phyloP scores from a whole-genome alignment of 35 echinoderm and acorn worm genomes.

The Lytechinus variegatus region DNA sequence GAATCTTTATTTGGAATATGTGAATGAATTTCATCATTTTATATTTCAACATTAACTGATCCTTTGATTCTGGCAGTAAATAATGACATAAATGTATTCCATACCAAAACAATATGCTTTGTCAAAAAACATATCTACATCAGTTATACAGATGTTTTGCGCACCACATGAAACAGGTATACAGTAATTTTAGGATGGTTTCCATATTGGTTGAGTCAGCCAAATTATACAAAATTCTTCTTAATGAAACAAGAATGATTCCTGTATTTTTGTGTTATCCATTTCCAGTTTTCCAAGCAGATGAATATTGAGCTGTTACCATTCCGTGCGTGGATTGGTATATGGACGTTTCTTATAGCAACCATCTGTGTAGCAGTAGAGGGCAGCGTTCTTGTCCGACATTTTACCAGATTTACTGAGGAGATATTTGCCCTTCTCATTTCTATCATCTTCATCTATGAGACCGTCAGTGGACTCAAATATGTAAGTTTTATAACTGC shows the following conservation, averaged over 20 bases:
- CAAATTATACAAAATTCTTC: too few relatives aligned
- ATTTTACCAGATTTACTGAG: slow-evolving; percentile 97
- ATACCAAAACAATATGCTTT: too few relatives aligned
- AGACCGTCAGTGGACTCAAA: slow-evolving; percentile 84
- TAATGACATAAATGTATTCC: too few relatives aligned
- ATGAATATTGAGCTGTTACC: slow-evolving; percentile 80
- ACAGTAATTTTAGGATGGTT: background rate
- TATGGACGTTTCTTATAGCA: slow-evolving; percentile 91
- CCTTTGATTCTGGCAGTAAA: too few relatives aligned
- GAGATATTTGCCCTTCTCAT: slow-evolving; percentile 93
- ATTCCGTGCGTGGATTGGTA: slow-evolving; percentile 91
- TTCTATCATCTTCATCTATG: slow-evolving; percentile 96
- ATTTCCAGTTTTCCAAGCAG: slow-evolving; percentile 82
- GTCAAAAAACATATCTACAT: background rate
- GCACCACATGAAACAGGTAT: background rate
- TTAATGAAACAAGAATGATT: background rate
- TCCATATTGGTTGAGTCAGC: too few relatives aligned
- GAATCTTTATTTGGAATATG: too few relatives aligned
- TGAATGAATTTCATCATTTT: too few relatives aligned
- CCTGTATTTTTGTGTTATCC: background rate
- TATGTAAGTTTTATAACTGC: slow-evolving; percentile 74
- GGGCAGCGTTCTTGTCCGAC: slow-evolving; percentile 88
- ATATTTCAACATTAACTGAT: too few relatives aligned
- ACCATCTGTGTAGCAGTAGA: slow-evolving; percentile 83
- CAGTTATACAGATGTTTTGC: background rate